phyloP scores from a whole-genome alignment of 2,888 invertebrate genomes.

The Latrodectus hesperus region DNA sequence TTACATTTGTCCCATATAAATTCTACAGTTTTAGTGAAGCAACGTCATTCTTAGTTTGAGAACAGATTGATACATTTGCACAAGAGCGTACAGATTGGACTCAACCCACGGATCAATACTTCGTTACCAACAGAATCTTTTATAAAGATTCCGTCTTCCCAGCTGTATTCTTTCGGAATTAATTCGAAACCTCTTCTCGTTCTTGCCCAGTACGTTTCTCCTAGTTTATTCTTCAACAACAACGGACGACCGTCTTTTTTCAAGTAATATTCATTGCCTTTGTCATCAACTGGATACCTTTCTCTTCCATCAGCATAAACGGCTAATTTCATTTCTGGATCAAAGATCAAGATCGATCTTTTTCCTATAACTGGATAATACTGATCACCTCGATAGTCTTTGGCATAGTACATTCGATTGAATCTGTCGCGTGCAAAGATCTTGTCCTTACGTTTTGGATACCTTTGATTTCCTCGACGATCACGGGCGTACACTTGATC shows the following conservation, averaged over 20 bases:
- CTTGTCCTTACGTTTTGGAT: not conserved
- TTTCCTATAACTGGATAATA: not conserved
- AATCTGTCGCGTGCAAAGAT: not conserved
- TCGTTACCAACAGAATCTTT: not conserved
- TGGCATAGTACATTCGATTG: not conserved
- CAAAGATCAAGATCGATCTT: not conserved
- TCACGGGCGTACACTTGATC: not conserved
- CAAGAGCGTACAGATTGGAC: no score
- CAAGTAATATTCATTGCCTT: constrained; percentile 8
- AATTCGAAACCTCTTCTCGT: not conserved
- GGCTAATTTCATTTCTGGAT: not conserved
- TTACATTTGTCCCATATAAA: not conserved
- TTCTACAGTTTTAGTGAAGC: not conserved
- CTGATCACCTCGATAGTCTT: not conserved
- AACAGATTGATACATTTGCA: no score
- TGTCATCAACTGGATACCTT: not conserved
- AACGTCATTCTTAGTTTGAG: no score
- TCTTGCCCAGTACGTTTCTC: not conserved
- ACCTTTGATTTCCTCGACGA: not conserved
- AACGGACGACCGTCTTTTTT: not conserved
- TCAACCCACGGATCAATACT: no score
- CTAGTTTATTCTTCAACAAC: not conserved
- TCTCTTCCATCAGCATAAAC: not conserved
- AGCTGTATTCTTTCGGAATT: not conserved
- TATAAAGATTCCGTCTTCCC: not conserved